Evolutionary conservation across 2,113 vertebrate genomes (phyloP).

Genomic region (Toxotes jaculatrix): DNA sequence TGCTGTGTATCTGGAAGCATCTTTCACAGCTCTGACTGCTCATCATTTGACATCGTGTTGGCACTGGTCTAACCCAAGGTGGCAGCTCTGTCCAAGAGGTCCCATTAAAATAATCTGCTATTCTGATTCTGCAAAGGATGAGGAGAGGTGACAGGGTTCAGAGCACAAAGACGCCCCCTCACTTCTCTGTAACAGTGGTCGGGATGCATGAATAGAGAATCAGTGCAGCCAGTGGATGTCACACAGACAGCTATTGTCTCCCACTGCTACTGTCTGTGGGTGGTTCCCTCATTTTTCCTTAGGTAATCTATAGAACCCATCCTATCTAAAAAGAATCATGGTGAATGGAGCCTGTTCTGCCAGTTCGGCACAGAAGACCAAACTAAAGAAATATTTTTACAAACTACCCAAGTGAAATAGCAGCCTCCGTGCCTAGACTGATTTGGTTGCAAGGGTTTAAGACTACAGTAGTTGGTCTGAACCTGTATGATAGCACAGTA

Average conservation of each 20-base stretch:
- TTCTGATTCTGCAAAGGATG: constrained; percentile 54
- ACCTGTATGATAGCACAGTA: not conserved
- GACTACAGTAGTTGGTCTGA: constrained; percentile 21
- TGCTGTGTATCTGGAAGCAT: not conserved
- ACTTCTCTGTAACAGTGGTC: constrained; percentile 68
- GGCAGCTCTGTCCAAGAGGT: constrained; percentile 33
- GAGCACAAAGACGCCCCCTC: constrained; percentile 74
- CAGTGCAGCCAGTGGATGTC: constrained; percentile 69
- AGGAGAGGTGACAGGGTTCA: constrained; percentile 78
- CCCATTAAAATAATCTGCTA: constrained; percentile 30
- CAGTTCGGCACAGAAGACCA: constrained; percentile 1
- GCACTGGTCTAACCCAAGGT: not conserved
- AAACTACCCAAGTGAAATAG: not conserved
- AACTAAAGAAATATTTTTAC: not conserved
- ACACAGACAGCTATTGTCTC: constrained; percentile 79
- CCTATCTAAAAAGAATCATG: constrained; percentile 9
- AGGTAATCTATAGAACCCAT: constrained; percentile 53
- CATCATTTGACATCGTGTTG: not conserved
- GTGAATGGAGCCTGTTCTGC: constrained; percentile 15
- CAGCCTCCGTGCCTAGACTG: constrained; percentile 5
- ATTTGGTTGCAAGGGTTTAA: constrained; percentile 6
- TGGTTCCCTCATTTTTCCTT: constrained; percentile 53
- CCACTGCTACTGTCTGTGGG: constrained; percentile 57
- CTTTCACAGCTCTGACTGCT: constrained; percentile 10
- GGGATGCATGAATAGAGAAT: constrained; percentile 75